Evolutionary conservation across 2,113 vertebrate species (phyloP), one percentile per base, ranked within the genome.

Genomic region (Clupea harengus): DNA sequence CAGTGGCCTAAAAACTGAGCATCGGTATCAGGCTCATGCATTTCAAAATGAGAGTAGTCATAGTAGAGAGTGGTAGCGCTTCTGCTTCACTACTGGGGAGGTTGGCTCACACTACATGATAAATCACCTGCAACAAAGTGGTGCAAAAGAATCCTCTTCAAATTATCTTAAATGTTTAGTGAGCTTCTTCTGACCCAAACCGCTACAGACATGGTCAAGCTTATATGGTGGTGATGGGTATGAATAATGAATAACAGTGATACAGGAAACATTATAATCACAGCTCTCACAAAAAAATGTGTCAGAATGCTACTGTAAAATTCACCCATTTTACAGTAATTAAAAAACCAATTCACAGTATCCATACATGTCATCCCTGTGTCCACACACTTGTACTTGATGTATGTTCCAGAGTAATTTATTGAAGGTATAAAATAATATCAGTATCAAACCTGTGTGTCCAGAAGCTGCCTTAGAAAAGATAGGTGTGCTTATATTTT

Each of bases 331-430:
- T 95, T 82, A 95, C 83, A 92, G 89, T 92, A 91, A 93, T 93
- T 94, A 94, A 95, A 94, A 95, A 94, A 95, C 92, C 91, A 94
- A 93, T 94, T 91, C 85, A 87, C 91, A 89, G 25, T 25, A 67
- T 28, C 1, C n/a, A 13, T 72, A 28, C 83, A 93, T 94, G 86
- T 84, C 95, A 94, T 91, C 80, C 47, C 32, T 81, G 17, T 84
- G 83, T 88, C 91, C 78, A 85, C 83, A 46, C 89, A 93, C 87
- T 84, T 92, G 88, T 57, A 89, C 90, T 39, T 39, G 39, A 39
- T 39, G 39, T 39, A 90, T 92, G 86, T 90, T 75, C 86, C 88
- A 89, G 85, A 90, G 91, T 92, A 49, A 11, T 49, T 49, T 2
- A 11, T 49, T 49, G 47, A 93, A 92, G 93, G 93, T 92, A 1